phyloP scores from a whole-genome alignment of 2,888 invertebrate species.

The Sphecodes monilicornis region DNA sequence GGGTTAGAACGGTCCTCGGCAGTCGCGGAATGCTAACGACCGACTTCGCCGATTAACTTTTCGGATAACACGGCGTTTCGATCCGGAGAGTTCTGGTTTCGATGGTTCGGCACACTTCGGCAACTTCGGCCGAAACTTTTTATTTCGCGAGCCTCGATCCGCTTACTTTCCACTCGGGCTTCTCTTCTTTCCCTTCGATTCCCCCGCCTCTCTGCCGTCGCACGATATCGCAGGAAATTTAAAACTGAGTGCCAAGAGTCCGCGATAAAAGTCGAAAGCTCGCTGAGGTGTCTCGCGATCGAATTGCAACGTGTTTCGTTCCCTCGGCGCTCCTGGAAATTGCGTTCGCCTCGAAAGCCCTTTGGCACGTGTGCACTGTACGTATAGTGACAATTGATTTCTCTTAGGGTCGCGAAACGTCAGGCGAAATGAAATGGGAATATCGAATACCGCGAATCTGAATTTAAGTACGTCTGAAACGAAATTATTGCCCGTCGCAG shows the following conservation, averaged over 20 bases:
- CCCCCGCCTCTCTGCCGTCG: not conserved
- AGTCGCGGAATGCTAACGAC: not conserved
- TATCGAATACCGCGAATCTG: not conserved
- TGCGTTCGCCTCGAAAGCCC: slow-evolving; percentile 43
- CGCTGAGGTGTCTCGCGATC: slow-evolving; percentile 63
- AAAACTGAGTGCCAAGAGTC: slow-evolving; percentile 64
- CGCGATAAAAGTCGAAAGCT: slow-evolving; percentile 68
- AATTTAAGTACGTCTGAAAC: not conserved
- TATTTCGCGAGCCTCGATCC: slow-evolving; percentile 48
- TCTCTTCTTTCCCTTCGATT: not conserved
- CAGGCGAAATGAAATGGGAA: not conserved
- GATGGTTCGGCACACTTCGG: slow-evolving; percentile 31
- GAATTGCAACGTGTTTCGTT: slow-evolving; percentile 60
- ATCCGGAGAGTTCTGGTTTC: slow-evolving; percentile 34
- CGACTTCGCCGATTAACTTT: slow-evolving; percentile 53
- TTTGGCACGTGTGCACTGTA: not conserved
- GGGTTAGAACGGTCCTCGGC: not conserved
- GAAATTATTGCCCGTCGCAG: not conserved
- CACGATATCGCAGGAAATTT: slow-evolving; percentile 67
- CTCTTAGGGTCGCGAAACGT: slow-evolving; percentile 5
- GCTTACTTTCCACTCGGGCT: slow-evolving; percentile 39
- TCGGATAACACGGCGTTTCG: slow-evolving; percentile 27
- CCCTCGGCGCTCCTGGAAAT: slow-evolving; percentile 53
- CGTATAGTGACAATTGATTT: slow-evolving; percentile 5
- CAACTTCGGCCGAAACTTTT: slow-evolving; percentile 49